Base-by-base conservation (phyloP, 2,113 vertebrate species). In the Python bivittatus region DNA sequence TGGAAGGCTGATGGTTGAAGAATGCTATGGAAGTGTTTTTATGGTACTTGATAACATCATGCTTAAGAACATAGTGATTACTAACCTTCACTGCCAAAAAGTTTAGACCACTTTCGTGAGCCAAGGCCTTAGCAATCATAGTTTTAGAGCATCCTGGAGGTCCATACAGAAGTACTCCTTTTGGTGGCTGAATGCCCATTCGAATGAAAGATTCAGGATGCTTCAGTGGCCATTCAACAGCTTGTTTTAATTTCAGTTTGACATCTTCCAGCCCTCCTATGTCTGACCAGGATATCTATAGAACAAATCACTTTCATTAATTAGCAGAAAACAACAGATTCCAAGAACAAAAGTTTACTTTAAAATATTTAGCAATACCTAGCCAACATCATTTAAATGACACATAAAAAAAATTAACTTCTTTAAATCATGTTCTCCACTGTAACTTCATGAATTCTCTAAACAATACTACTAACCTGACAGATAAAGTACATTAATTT, bases 71-170 rank as follows among this genome's bases (percentile, higher is more conserved):
- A 64, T 10, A 38, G 42, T 42, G 52, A 25, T 48, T 9, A 13
- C 92, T 90, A 96, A 99, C 99, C 98, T 99, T 99, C 87, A 99
- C 96, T 86, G 99, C 98, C 60, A 99, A 96, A 93, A 99, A 99
- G 97, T 99, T 99, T 95, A 99, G 98, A 1, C 98, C 98, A 79
- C 99, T 99, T 96, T 99, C 99, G 92, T 97, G 98, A 89, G 99
- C 99, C 95, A 99, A 95, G 38, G 99, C 99, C 96, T 99, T 99
- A 54, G 99, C 99, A 54, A 99, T 99, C 99, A 99, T 99, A 90
- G 99, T 99, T 97, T 99, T 99, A 53, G 99, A 99, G 97, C 99
- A 99, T n/a, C 99, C 99, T 0, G 99, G 99, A 10, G 99, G 99
- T 6, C 99, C 99, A 0, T 99, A 99, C 12, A 99, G 98, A 44